These are phyloP conservation scores for Perca fluviatilis DNA, from an alignment of 2,113 vertebrate species.

Conservation along the genomic window DNA sequence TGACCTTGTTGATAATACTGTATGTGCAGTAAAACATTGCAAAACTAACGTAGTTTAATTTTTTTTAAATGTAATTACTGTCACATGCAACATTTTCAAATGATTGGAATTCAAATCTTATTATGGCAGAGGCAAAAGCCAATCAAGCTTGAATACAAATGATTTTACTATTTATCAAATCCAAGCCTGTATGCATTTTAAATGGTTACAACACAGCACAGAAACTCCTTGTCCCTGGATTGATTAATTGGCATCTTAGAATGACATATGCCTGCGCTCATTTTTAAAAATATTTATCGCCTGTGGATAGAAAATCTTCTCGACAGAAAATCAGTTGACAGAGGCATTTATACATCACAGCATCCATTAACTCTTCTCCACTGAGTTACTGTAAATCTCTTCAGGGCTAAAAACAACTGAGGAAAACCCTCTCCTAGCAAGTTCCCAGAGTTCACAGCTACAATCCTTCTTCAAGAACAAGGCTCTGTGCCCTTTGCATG, in stretches of 20 bases:
- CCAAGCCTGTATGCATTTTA: neutral
- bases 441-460: conserved; percentile 25
- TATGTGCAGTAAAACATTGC: neutral
- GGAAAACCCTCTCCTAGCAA: neutral
- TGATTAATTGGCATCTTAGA: conserved; percentile 20
- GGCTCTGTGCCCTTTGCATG: conserved; percentile 25
- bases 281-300: conserved; percentile 31
- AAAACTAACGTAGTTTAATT: neutral
- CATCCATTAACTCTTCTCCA: conserved; percentile 26
- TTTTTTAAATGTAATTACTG: conserved; percentile 32
- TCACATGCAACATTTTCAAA: neutral
- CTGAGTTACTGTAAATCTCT: conserved; percentile 22
- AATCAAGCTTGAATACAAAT: conserved; percentile 8
- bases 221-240: conserved; percentile 5
- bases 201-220: neutral
- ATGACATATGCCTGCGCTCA: conserved; percentile 12
- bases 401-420: conserved; percentile 31
- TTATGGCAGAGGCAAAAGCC: conserved; percentile 1
- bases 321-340: conserved; percentile 50
- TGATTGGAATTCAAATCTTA: conserved; percentile 15
- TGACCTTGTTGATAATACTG: conserved; percentile 27
- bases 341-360: conserved; percentile 27
- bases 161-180: conserved; percentile 23
- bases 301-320: conserved; percentile 22
- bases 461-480: conserved; percentile 17